These are phyloP conservation scores for Pachliopta kotzebuea DNA, from an alignment of 2,888 invertebrate genomes.

Conservation along the genomic window DNA sequence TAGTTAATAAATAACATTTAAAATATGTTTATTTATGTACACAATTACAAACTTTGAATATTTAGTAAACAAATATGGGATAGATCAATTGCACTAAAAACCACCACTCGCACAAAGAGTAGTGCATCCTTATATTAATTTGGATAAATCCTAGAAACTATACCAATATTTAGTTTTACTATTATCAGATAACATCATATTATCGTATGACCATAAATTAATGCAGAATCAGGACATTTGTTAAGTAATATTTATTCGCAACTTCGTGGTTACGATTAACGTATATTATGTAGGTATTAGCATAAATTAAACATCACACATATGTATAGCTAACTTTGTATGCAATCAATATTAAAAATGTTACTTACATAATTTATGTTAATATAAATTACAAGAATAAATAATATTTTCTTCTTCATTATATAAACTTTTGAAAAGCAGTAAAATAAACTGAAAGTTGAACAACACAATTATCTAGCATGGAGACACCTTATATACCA, in stretches of 20 bases:
- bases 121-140: conserved; percentile 2
- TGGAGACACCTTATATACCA: background rate
- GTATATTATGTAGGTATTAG: background rate
- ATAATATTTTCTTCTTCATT: background rate
- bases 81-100: background rate
- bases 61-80: background rate
- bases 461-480: background rate
- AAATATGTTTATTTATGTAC: background rate
- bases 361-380: background rate
- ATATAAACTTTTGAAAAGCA: background rate
- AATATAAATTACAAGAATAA: background rate
- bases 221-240: background rate
- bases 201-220: background rate
- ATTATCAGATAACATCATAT: background rate
- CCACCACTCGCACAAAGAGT: background rate
- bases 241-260: background rate
- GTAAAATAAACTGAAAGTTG: background rate
- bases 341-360: background rate
- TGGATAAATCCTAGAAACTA: conserved; percentile 1
- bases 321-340: background rate
- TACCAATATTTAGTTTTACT: background rate
- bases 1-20: background rate
- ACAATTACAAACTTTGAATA: background rate
- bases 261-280: background rate
- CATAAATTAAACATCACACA: background rate